Evolutionary conservation across 2,888 invertebrate genomes (phyloP).

Genomic region (Chironomus tentans): DNA sequence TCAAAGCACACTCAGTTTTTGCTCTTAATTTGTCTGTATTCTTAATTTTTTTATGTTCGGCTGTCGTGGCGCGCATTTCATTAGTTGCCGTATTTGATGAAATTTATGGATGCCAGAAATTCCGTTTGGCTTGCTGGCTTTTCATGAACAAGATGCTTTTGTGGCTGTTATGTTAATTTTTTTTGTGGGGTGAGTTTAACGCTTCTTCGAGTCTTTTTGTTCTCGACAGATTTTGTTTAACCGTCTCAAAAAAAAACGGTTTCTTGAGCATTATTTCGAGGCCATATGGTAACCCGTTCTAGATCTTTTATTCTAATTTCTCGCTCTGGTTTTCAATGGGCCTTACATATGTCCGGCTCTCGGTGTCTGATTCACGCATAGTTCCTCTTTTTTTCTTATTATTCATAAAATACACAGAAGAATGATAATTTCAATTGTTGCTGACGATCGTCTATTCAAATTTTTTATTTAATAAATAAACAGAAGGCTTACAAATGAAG

Average conservation of each 20-base stretch:
- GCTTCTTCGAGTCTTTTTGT: neutral
- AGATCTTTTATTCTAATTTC: slow-evolving; percentile 11
- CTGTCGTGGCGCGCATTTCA: neutral
- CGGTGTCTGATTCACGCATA: neutral
- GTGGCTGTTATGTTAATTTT: neutral
- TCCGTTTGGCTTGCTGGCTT: neutral
- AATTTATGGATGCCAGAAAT: slow-evolving; percentile 19
- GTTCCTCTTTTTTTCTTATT: neutral
- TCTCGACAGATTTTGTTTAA: neutral
- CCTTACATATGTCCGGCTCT: slow-evolving; percentile 19
- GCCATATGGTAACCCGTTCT: slow-evolving; percentile 21
- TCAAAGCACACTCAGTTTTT: neutral
- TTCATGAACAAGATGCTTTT: neutral
- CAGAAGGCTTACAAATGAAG: slow-evolving; percentile 2
- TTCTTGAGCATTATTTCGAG: neutral
- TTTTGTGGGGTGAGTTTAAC: slow-evolving; percentile 13
- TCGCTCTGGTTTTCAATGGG: slow-evolving; percentile 14
- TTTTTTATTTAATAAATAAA: neutral
- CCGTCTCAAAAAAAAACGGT: slow-evolving; percentile 10
- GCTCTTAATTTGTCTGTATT: slow-evolving; percentile 7
- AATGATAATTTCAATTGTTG: neutral
- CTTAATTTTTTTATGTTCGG: neutral
- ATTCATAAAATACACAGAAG: neutral
- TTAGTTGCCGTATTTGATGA: neutral
- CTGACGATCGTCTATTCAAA: neutral